These are phyloP conservation scores for Drosophila ambigua DNA, from an alignment of 1,140 invertebrate genomes.

Conservation along the genomic window DNA sequence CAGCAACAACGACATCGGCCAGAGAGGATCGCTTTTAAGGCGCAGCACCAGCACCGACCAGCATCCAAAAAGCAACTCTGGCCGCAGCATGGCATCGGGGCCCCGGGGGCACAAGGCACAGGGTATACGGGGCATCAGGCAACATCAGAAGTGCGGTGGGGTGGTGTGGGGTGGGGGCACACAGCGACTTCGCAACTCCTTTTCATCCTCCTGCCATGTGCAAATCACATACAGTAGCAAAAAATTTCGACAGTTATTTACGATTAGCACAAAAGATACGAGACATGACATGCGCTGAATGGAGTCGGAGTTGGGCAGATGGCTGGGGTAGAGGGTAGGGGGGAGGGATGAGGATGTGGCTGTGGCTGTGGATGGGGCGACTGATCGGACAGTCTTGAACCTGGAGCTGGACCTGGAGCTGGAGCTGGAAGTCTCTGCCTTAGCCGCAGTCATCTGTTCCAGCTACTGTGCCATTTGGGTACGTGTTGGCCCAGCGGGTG, in stretches of 20 bases:
- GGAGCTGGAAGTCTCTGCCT: constrained; percentile 3
- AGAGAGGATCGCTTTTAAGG: constrained; percentile 49
- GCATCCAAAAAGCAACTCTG: constrained; percentile 46
- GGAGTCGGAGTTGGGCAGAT: constrained; percentile 44
- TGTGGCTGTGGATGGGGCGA: constrained; percentile 18
- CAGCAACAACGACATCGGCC: constrained; percentile 23
- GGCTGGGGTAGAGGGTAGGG: background rate
- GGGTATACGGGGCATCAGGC: background rate
- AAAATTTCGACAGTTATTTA: constrained; percentile 83
- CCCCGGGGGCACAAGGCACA: constrained; percentile 1
- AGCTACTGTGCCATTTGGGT: constrained; percentile 45
- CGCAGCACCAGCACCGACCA: constrained; percentile 13
- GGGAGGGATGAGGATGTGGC: background rate
- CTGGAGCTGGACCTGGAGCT: constrained; percentile 2
- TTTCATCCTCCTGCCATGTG: constrained; percentile 65
- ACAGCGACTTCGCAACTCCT: constrained; percentile 56
- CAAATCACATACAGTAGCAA: constrained; percentile 81
- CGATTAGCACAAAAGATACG: constrained; percentile 81
- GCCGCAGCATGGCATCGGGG: constrained; percentile 13
- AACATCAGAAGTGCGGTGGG: background rate
- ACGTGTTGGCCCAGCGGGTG: constrained; percentile 47
- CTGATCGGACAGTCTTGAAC: constrained; percentile 36
- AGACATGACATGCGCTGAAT: constrained; percentile 77
- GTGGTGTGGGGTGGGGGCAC: constrained; percentile 11
- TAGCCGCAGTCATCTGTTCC: constrained; percentile 30